These are phyloP conservation scores for Apis mellifera DNA, from an alignment of 1,140 invertebrate species.

Conservation along the genomic window Amel_HAv3.1 CM009941.2:3863501-3864000, in stretches of 20 bases:
- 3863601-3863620: not conserved
- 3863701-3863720: not conserved
- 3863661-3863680: not conserved
- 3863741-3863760: not conserved
- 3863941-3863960: not conserved
- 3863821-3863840: not conserved
- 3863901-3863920: not conserved
- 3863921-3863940: not conserved
- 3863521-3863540: too few relatives aligned
- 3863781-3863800: not conserved
- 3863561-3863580: too few relatives aligned
- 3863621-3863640: not conserved
- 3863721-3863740: not conserved
- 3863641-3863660: not conserved
- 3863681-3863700: not conserved
- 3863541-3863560: too few relatives aligned
- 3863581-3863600: too few relatives aligned
- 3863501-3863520: too few relatives aligned
- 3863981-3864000: not conserved
- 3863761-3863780: not conserved
- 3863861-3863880: not conserved
- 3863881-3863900: not conserved
- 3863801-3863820: not conserved
- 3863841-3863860: too few relatives aligned
- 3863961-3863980: not conserved